Evolutionary conservation across 2,888 invertebrate genomes (phyloP), one percentile per base, ranked within the genome.

Genomic region (Polydesmus complanatus): DNA sequence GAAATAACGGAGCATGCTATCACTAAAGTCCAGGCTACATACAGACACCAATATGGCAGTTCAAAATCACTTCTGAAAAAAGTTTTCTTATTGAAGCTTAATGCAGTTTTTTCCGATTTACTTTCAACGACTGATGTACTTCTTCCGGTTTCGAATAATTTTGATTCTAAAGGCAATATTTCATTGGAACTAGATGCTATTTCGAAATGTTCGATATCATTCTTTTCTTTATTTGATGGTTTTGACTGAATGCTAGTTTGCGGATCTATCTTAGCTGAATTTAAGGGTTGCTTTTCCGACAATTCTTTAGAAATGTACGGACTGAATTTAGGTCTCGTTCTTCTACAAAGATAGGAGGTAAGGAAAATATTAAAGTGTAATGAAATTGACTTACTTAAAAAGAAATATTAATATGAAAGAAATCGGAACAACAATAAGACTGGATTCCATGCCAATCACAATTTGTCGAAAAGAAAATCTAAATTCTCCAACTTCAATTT

Each of bases 1-100:
- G 60, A 60, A 21, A 60, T 19, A 1, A 48, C 3, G 26, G 54
- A 53, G 27, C 37, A 23, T 14, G 37, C 54, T 18, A 54, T 21
- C 22, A 60, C 26, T 22, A 60, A 47, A 19, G 48, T 1, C 60
- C 60, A 60, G 14, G 60, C 60, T n/a, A 54, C 1, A 47, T 60
- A 60, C 21, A 2, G 14, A 26, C 60, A 54, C 60, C 47, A 54
- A 54, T 54, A 25, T 2, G 53, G 60, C 19, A 60, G 49, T 23
- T 51, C 27, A 1, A 52, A 14, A n/a, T 47, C 11, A 47, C 48
- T 47, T 11, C 48, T 47, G n/a, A 11, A 47, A 47, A 47, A 47
- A 11, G 11, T 14, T n/a, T n/a, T n/a, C n/a, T n/a, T n/a, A n/a
- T n/a, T n/a, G n/a, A n/a, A n/a, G n/a, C 11, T 14, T 47, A n/a